Percentiles rank a stretch among this genome's conserved stretches.
phyloP scores from a whole-genome alignment of 2,797 vertebrate genomes.

The Antennarius maculatus region DNA sequence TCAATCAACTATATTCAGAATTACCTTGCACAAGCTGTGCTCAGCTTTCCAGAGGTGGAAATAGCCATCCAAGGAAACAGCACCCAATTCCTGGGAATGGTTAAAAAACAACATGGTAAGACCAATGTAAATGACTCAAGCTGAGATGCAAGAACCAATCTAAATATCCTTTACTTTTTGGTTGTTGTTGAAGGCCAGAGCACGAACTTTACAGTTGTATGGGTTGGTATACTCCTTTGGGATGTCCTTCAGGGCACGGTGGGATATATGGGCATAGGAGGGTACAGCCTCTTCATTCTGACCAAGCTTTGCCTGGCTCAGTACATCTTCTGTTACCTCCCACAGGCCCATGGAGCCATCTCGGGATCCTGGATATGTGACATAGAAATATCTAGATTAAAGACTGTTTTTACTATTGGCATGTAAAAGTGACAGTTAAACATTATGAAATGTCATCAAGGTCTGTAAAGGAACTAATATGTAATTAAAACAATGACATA shows the following conservation, averaged over 20 bases:
- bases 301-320: constrained; percentile 85
- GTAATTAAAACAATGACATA: neutral
- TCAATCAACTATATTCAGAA: neutral
- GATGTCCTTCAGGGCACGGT: constrained; percentile 95
- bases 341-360: constrained; percentile 99
- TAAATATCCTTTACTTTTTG: constrained; percentile 86
- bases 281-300: constrained; percentile 88
- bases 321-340: constrained; percentile 94
- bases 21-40: constrained; percentile 91
- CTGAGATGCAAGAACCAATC: neutral
- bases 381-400: neutral
- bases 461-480: neutral
- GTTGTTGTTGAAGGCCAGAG: constrained; percentile 95
- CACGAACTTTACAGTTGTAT: constrained; percentile 97
- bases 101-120: constrained; percentile 8
- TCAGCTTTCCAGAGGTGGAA: constrained; percentile 99
- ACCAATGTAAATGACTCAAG: neutral
- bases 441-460: neutral
- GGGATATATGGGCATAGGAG: constrained; percentile 93
- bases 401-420: neutral
- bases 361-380: constrained; percentile 86
- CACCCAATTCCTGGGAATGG: constrained; percentile 89
- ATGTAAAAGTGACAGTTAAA: neutral
- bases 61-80: constrained; percentile 96
- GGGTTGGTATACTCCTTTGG: constrained; percentile 97